Evolutionary conservation across 2,797 vertebrate species (phyloP).

Genomic region (Lycodopsis pacificus): DNA sequence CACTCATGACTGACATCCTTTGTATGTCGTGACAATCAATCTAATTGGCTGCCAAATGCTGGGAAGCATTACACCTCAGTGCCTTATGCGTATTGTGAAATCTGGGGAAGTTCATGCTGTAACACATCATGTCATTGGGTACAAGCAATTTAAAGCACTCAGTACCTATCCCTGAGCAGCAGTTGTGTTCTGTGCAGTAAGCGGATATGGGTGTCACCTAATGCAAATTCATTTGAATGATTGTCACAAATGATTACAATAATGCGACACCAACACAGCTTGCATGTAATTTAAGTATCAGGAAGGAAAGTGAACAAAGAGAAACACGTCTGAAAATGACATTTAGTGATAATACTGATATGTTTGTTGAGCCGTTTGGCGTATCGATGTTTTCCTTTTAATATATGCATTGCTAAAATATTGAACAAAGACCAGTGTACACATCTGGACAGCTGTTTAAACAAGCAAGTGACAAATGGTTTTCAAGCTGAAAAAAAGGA

Average conservation of each 20-base stretch:
- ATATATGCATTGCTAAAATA: conserved; percentile 25
- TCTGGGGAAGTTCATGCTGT: conserved; percentile 36
- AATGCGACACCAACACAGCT: neutral
- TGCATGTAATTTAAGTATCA: neutral
- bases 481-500: conserved; percentile 14
- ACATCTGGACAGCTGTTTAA: conserved; percentile 25
- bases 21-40: conserved; percentile 58
- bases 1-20: conserved; percentile 51
- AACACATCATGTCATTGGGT: conserved; percentile 16
- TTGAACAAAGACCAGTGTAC: conserved; percentile 5
- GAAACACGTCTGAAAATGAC: neutral
- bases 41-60: conserved; percentile 51
- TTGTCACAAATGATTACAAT: conserved; percentile 18
- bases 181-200: neutral
- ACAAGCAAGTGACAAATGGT: neutral
- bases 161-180: conserved; percentile 32
- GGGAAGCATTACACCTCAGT: conserved; percentile 31
- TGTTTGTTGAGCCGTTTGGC: neutral
- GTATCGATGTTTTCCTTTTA: neutral
- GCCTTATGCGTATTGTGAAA: conserved; percentile 26
- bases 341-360: neutral
- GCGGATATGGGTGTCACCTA: conserved; percentile 18
- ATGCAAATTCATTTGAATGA: conserved; percentile 24
- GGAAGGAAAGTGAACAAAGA: neutral
- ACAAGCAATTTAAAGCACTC: conserved; percentile 24